Evolutionary conservation across 2,797 vertebrate species (phyloP).

Genomic region (Nannoperca australis): DNA sequence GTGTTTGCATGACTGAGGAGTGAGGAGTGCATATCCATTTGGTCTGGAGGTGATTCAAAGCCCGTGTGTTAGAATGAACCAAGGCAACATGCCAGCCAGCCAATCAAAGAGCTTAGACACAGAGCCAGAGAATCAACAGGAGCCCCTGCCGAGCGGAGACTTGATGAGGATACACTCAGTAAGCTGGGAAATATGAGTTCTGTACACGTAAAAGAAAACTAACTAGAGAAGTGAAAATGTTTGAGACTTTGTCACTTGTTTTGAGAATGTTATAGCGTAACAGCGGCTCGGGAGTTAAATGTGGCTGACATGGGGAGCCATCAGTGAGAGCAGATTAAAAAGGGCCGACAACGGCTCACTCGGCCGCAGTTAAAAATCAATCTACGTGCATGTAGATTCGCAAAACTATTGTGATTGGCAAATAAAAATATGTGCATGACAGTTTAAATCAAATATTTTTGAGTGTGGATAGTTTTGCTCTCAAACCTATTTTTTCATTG

Average conservation of each 20-base stretch:
- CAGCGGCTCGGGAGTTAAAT: constrained; percentile 42
- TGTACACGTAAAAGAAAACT: constrained; percentile 38
- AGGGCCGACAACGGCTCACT: no score
- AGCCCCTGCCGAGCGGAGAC: constrained; percentile 35
- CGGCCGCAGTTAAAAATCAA: no score
- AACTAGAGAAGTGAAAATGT: constrained; percentile 46
- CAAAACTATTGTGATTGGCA: no score
- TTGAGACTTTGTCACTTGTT: no score
- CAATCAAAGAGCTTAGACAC: constrained; percentile 37
- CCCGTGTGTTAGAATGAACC: constrained; percentile 13
- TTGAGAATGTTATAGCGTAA: constrained; percentile 36
- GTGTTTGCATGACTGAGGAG: constrained; percentile 5
- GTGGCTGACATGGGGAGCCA: constrained; percentile 42
- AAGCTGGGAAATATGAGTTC: constrained; percentile 39
- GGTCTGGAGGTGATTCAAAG: constrained; percentile 44
- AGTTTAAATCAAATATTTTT: no score
- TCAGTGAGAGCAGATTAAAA: no score
- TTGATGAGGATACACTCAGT: constrained; percentile 17
- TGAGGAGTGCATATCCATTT: constrained; percentile 31
- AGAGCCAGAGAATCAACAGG: constrained; percentile 26
- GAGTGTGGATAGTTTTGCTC: no score
- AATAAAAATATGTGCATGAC: no score
- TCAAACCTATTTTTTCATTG: no score
- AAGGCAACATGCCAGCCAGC: constrained; percentile 25
- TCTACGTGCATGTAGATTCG: no score